Evolutionary conservation across 37 sponge, comb jelly and placozoan species (phyloP).

Genomic region (Eunapius fragilis): DNA sequence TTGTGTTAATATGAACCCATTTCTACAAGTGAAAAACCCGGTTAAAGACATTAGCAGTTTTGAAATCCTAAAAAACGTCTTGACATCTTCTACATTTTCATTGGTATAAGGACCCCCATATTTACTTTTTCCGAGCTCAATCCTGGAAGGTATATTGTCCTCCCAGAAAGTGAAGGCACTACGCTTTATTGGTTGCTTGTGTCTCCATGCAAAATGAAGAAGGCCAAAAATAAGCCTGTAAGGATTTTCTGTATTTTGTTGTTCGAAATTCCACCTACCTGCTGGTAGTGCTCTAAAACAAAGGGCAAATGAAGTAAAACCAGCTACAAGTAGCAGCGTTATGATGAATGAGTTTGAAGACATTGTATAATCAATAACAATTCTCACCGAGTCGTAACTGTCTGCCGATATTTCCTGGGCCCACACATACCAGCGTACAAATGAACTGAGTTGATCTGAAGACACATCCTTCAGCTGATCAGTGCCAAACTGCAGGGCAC

Average conservation of each 20-base stretch:
- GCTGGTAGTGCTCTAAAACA: neutral
- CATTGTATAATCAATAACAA: neutral
- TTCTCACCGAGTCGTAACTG: neutral
- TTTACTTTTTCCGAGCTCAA: slow-evolving; percentile 28
- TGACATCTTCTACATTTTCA: slow-evolving; percentile 44
- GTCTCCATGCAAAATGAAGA: slow-evolving; percentile 10
- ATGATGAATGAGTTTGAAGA: neutral
- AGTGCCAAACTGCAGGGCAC: neutral
- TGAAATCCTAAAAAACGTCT: slow-evolving; percentile 18
- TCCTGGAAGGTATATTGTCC: slow-evolving; percentile 11
- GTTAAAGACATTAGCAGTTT: neutral
- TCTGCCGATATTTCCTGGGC: neutral
- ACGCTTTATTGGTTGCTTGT: slow-evolving; percentile 16
- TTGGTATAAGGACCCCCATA: slow-evolving; percentile 34
- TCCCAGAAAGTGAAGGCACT: slow-evolving; percentile 37
- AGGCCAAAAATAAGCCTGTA: slow-evolving; percentile 15
- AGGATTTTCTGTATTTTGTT: neutral
- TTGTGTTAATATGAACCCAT: neutral
- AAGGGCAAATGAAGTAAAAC: neutral
- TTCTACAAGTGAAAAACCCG: neutral
- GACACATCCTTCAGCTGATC: neutral
- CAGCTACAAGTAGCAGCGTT: neutral
- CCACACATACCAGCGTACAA: neutral
- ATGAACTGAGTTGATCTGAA: neutral
- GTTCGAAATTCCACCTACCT: neutral